These are phyloP conservation scores for Ornithorhynchus anatinus DNA, from an alignment of 2,113 vertebrate genomes.

Conservation along the genomic window DNA sequence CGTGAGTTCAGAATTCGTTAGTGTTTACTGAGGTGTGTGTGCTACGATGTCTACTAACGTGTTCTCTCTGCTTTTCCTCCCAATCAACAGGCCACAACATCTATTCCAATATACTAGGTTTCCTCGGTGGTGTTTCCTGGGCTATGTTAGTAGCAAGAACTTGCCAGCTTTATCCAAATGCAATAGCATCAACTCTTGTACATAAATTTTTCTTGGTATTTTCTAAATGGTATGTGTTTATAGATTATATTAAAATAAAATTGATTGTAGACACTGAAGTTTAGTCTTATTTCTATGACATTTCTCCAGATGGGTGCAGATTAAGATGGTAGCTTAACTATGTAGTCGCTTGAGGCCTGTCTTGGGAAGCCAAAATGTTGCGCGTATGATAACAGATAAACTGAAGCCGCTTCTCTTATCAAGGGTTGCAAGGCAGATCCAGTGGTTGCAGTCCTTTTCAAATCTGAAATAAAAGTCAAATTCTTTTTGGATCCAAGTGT, in stretches of 20 bases:
- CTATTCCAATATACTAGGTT: constrained; percentile 93
- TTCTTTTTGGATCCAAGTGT: background rate
- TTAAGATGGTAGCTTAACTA: constrained; percentile 43
- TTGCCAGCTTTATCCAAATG: constrained; percentile 93
- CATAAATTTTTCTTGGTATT: constrained; percentile 94
- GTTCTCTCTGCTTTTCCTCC: constrained; percentile 59
- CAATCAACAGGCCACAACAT: constrained; percentile 86
- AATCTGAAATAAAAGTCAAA: background rate
- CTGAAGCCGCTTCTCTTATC: background rate
- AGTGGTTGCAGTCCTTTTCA: background rate
- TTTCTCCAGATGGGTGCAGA: constrained; percentile 65
- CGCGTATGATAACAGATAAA: background rate
- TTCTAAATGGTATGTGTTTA: constrained; percentile 89
- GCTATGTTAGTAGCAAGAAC: constrained; percentile 92
- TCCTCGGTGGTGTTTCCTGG: constrained; percentile 91
- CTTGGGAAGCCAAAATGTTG: background rate
- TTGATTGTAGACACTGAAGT: constrained; percentile 80
- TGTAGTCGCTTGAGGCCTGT: background rate
- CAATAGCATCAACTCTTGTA: constrained; percentile 89
- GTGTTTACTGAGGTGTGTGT: constrained; percentile 24
- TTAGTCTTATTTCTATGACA: constrained; percentile 83
- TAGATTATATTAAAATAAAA: constrained; percentile 80
- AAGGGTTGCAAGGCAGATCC: background rate
- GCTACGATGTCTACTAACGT: constrained; percentile 40
- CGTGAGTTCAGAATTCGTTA: constrained; percentile 77